Evolutionary conservation across 2,113 vertebrate genomes (phyloP), one percentile per base, ranked within the genome.

Genomic region (Lepus timidus): DNA sequence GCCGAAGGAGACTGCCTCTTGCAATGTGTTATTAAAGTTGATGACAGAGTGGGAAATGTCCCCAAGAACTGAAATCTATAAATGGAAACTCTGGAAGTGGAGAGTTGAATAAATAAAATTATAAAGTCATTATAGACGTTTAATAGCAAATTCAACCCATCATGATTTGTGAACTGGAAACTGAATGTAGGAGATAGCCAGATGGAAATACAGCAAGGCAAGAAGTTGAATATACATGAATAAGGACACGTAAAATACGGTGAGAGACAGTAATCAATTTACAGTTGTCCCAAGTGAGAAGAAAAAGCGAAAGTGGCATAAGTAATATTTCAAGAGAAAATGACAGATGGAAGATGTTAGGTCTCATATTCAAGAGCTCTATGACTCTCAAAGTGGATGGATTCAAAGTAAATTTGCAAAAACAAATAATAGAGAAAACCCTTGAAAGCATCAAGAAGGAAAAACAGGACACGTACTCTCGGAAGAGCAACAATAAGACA

Each of bases 281-380:
- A 6, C 52, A 25, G 31, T 90, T 55, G 12, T 33, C 29, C 39
- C 13, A 39, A 65, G 55, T n/a, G 25, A 33, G 13, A 65, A 29
- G 17, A 52, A 9, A 68, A 39, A 49, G 12, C 27, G 33, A 76
- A 25, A n/a, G 2, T 1, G 2, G 5, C 10, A 16, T 33, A 39
- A n/a, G 20, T 11, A 52, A 25, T 36, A 39, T 68, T 81, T 81
- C 20, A 44, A 61, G 80, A 93, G 86, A 85, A 68, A 95, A 52
- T 27, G 33, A n/a, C 19, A 55, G 62, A 31, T 83, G 19, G 85
- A 9, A 71, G 13, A 33, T 27, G 6, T 39, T 23, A 3, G 25
- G 73, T 2, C 27, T 36, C 49, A 9, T 27, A 61, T 51, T 61
- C 11, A 39, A 62, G 36, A 80, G 25, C 61, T 70, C 11, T 55